A percentile compares a stretch with the other conserved stretches of the same genome.
Evolutionary conservation across 2,113 vertebrate genomes (phyloP).

Genomic region (Malurus cyaneus): DNA sequence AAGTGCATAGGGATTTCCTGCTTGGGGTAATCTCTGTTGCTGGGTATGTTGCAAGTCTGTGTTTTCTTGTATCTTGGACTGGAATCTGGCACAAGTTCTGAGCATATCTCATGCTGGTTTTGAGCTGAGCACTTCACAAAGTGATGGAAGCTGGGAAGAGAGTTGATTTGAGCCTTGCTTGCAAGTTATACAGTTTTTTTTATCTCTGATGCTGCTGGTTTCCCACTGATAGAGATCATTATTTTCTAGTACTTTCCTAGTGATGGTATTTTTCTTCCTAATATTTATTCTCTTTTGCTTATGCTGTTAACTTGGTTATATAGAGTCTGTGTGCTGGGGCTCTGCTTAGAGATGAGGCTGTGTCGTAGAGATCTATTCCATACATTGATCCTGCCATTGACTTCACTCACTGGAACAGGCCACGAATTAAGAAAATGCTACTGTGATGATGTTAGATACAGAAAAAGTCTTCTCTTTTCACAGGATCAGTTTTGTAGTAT

Average conservation of each 20-base stretch:
- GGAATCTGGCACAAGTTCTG: not conserved
- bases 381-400: not conserved
- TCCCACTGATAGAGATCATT: not conserved
- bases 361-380: not conserved
- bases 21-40: not conserved
- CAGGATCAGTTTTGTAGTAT: not conserved
- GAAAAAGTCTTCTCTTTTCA: not conserved
- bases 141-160: not conserved
- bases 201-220: not conserved
- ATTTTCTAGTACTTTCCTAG: not conserved
- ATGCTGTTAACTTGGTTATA: not conserved
- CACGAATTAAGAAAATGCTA: not conserved
- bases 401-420: not conserved
- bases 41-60: not conserved
- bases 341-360: not conserved
- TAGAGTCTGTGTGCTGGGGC: not conserved
- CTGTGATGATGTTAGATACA: not conserved
- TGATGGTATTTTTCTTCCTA: not conserved
- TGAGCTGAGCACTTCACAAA: not conserved
- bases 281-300: not conserved
- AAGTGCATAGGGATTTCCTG: not conserved
- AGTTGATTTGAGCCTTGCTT: not conserved
- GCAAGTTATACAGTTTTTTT: not conserved
- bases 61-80: not conserved
- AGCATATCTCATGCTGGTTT: not conserved